These are phyloP conservation scores for Clunio marinus DNA, from an alignment of 2,888 invertebrate species.

Conservation along the genomic window DNA sequence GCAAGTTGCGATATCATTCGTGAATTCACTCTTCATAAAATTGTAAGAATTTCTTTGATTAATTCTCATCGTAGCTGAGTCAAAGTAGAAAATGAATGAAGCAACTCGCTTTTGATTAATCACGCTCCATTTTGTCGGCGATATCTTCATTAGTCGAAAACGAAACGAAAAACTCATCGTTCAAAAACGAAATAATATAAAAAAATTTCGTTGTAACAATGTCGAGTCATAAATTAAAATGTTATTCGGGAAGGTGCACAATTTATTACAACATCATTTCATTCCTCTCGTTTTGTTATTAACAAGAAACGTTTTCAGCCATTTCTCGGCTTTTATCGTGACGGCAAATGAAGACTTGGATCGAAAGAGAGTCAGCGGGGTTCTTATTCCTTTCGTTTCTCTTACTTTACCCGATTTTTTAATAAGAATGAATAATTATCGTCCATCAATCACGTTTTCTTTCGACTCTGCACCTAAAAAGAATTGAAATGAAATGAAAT, in stretches of 20 bases:
- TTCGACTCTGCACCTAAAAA: not conserved
- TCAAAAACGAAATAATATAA: too few relatives aligned
- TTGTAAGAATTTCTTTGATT: not conserved
- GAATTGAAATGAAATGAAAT: too few relatives aligned
- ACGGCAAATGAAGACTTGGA: conserved; percentile 10
- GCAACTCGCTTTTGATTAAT: not conserved
- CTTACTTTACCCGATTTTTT: conserved; percentile 1
- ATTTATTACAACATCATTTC: conserved; percentile 34
- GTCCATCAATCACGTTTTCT: conserved; percentile 26
- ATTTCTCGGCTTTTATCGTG: conserved; percentile 5
- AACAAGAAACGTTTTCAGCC: conserved; percentile 1
- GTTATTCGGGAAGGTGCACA: conserved; percentile 33
- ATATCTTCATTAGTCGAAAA: conserved; percentile 3
- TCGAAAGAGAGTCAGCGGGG: conserved; percentile 13
- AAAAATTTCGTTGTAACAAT: conserved; percentile 17
- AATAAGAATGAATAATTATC: conserved; percentile 33
- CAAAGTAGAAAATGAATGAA: not conserved
- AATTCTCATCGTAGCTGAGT: not conserved
- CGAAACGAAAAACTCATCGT: too few relatives aligned
- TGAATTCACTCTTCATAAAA: not conserved
- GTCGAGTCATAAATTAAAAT: conserved; percentile 24
- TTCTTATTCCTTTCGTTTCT: not conserved
- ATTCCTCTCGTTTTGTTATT: not conserved
- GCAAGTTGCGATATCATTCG: too few relatives aligned
- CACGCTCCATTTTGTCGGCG: not conserved